These are phyloP conservation scores for Liolophura sinensis DNA, from an alignment of 1,140 invertebrate species.

Conservation along the genomic window DNA sequence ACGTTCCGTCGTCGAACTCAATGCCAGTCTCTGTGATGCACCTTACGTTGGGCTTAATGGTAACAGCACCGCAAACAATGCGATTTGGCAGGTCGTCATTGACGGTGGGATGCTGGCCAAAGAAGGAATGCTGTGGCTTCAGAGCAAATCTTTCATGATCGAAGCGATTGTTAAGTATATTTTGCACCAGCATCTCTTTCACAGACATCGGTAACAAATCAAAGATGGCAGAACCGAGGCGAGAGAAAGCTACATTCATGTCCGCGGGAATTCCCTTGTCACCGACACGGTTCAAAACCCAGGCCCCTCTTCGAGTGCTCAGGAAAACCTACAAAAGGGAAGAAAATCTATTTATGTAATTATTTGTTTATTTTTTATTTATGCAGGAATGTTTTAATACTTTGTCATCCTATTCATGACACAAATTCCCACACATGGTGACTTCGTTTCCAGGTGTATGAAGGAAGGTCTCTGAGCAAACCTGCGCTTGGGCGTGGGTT, in stretches of 20 bases:
- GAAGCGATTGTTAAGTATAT: conserved; percentile 47
- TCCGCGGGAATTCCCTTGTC: conserved; percentile 42
- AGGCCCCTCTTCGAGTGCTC: conserved; percentile 61
- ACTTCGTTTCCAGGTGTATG: too few species aligned
- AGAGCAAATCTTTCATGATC: conserved; percentile 59
- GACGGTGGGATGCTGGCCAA: conserved; percentile 61
- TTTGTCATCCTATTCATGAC: too few species aligned
- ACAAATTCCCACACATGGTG: too few species aligned
- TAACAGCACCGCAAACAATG: conserved; percentile 59
- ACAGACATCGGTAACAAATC: conserved; percentile 14
- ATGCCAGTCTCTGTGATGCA: conserved; percentile 51
- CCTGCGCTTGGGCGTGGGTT: too few species aligned
- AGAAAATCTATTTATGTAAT: neutral
- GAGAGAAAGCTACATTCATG: conserved; percentile 12
- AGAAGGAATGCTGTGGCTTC: conserved; percentile 58
- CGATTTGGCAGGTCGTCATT: conserved; percentile 65
- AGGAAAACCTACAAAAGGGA: conserved; percentile 54
- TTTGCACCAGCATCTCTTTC: neutral
- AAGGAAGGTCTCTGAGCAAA: too few species aligned
- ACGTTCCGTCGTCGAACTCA: conserved; percentile 54
- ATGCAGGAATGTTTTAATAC: too few species aligned
- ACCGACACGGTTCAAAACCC: conserved; percentile 59
- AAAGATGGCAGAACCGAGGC: conserved; percentile 8
- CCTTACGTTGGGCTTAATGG: conserved; percentile 52
- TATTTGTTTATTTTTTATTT: too few species aligned